A percentile compares a stretch with the other conserved stretches of the same genome.
phyloP scores from a whole-genome alignment of 2,797 vertebrate species.

The Selene dorsalis region DNA sequence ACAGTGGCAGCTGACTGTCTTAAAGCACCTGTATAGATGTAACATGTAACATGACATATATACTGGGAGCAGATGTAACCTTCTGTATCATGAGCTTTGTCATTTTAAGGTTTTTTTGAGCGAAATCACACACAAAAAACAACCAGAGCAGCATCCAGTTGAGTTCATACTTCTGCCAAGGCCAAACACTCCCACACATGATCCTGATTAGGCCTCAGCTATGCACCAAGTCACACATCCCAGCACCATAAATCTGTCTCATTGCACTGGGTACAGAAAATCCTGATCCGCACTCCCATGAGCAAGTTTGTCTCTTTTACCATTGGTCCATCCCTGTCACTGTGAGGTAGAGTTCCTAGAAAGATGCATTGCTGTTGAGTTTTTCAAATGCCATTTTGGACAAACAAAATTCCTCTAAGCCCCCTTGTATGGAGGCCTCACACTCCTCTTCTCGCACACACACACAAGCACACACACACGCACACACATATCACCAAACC shows the following conservation, averaged over 20 bases:
- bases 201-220: too few relatives aligned
- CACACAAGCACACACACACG: not conserved
- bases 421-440: not conserved
- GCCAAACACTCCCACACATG: too few relatives aligned
- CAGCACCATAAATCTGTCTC: too few relatives aligned
- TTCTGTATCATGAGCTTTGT: not conserved
- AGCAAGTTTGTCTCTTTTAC: not conserved
- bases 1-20: not conserved
- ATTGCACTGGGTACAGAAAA: not conserved
- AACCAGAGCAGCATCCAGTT: too few relatives aligned
- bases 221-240: too few relatives aligned
- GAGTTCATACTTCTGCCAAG: too few relatives aligned
- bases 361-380: not conserved
- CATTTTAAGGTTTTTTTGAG: too few relatives aligned
- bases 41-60: too few relatives aligned
- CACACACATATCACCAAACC: not conserved
- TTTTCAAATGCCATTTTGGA: conserved; percentile 7
- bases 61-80: not conserved
- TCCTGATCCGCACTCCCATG: not conserved
- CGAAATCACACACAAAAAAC: too few relatives aligned
- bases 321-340: not conserved
- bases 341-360: conserved; percentile 6
- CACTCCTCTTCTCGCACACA: too few relatives aligned
- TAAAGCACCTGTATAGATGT: not conserved
- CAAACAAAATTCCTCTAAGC: conserved; percentile 25